phyloP scores from a whole-genome alignment of 2,113 vertebrate species.

The Marcusenius ussheri region DNA sequence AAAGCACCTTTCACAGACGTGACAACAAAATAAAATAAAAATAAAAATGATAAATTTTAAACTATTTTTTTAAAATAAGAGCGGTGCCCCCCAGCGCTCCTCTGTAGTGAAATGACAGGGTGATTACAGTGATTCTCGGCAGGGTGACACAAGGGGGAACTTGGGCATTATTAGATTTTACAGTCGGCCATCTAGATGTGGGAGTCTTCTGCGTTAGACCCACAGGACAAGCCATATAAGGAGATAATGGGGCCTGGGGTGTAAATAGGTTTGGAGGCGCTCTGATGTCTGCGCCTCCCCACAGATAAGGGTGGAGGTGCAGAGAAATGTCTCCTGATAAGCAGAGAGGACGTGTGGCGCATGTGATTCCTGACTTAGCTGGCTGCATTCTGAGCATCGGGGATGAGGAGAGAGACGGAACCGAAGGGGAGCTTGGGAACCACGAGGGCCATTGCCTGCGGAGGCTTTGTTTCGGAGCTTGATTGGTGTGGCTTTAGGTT shows the following conservation, averaged over 20 bases:
- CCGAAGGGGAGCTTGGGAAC: neutral
- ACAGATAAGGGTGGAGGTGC: neutral
- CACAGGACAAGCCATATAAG: neutral
- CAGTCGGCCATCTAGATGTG: neutral
- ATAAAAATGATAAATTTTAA: no score
- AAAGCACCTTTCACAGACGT: neutral
- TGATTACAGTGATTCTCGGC: neutral
- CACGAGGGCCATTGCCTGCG: neutral
- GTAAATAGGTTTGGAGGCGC: neutral
- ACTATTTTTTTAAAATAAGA: neutral
- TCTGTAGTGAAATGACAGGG: neutral
- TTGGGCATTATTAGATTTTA: neutral
- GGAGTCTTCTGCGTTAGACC: neutral
- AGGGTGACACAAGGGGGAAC: neutral
- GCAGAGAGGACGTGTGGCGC: neutral
- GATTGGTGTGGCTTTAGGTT: neutral
- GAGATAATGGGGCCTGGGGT: neutral
- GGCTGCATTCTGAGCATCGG: neutral
- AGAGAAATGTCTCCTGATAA: neutral
- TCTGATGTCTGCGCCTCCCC: neutral
- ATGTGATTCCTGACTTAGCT: neutral
- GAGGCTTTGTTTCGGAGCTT: neutral
- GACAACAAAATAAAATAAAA: neutral
- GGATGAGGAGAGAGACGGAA: neutral
- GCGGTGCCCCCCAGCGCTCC: neutral